Percentiles rank a stretch among this genome's conserved stretches.
Conservation (phyloP, 2,113 vertebrate genomes). For the Delphinapterus leucas region DNA sequence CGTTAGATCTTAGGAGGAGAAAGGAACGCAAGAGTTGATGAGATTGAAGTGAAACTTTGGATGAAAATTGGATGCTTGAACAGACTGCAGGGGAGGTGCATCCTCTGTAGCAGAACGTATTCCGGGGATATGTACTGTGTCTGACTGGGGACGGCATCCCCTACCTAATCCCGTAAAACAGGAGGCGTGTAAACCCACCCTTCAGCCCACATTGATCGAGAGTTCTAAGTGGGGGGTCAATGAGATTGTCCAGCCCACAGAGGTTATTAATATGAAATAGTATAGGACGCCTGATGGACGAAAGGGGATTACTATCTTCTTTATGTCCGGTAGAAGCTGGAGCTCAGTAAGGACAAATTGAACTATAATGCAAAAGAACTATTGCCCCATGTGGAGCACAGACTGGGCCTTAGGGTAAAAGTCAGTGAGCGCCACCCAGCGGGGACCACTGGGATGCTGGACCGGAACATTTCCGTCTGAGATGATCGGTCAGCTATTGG, state of each 20-base stretch:
- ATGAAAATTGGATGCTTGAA: not conserved
- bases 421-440: not conserved
- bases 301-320: fast-evolving
- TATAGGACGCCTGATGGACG: not conserved
- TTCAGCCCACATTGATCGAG: fast-evolving
- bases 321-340: fast-evolving
- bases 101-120: not conserved
- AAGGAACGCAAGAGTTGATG: not conserved
- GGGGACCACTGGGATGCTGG: fast-evolving
- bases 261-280: no score
- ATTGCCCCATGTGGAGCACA: not conserved
- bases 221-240: not conserved
- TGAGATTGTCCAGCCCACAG: not conserved
- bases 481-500: fast-evolving
- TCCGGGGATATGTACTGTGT: not conserved
- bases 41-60: fast-evolving
- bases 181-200: not conserved
- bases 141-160: fast-evolving
- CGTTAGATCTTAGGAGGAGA: fast-evolving
- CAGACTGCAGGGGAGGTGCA: fast-evolving
- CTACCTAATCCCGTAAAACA: fast-evolving
- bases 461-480: not conserved
- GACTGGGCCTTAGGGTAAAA: not conserved
- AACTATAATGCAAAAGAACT: fast-evolving
- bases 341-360: fast-evolving